These are phyloP conservation scores for Pseudochirops cupreus DNA, from an alignment of 2,797 vertebrate genomes.

Conservation along the genomic window DNA sequence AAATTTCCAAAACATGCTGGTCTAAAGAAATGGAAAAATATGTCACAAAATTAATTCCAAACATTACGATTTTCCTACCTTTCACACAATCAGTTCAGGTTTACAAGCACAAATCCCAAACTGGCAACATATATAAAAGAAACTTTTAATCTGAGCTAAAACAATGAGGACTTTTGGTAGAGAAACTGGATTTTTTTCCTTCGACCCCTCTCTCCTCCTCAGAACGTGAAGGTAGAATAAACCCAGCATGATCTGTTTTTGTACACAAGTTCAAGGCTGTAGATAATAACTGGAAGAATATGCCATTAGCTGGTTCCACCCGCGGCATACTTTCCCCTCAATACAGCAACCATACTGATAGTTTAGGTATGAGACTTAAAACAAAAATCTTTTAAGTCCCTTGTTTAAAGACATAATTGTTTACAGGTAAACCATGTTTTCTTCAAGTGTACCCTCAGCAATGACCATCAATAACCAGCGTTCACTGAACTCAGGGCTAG, in stretches of 20 bases:
- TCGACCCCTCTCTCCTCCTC: neutral
- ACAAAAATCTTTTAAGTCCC: neutral
- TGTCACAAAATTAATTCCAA: constrained; percentile 60
- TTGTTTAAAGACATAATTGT: neutral
- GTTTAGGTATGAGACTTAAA: neutral
- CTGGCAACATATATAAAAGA: constrained; percentile 27
- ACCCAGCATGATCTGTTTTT: neutral
- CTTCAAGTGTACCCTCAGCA: neutral
- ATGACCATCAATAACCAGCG: neutral
- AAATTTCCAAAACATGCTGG: constrained; percentile 99
- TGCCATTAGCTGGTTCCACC: neutral
- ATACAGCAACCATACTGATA: neutral
- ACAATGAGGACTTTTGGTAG: neutral
- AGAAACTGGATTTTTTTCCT: neutral
- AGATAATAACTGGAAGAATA: neutral
- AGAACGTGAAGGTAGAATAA: constrained; percentile 10
- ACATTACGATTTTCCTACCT: constrained; percentile 28
- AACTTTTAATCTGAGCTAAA: neutral
- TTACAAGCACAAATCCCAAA: constrained; percentile 54
- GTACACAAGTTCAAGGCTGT: neutral
- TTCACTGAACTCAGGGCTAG: neutral
- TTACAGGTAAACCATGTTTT: neutral
- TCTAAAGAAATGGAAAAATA: constrained; percentile 76
- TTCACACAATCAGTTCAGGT: constrained; percentile 45
- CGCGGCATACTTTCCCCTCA: neutral